Evolutionary conservation across 1,140 invertebrate genomes (phyloP), one percentile per base, ranked within the genome.

Genomic region (Thaumetopoea pityocampa): DNA sequence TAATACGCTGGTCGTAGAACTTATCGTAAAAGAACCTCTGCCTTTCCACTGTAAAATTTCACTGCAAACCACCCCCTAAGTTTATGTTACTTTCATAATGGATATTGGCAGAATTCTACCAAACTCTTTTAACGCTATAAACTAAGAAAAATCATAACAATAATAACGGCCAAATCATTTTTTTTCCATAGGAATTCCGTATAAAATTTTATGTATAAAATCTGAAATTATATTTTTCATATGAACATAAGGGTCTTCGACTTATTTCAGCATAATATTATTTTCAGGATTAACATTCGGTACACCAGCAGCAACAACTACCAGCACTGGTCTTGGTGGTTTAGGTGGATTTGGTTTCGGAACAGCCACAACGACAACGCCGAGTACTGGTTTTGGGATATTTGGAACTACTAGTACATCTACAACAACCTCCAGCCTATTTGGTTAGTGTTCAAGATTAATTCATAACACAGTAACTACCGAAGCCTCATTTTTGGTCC

Each of bases 341-440:
- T 51, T 76, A 0, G 69, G 69, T 4, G 65, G 69, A 4, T 76
- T 77, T 41, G 62, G 67, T 8, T 76, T 78, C 46, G 69, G 63
- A 7, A 26, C 60, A 1, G 40, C 63, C 5, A n/a, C n/a, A n/a
- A 45, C 68, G 4, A 47, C 62, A 4, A 48, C 66, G 2, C 70
- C 68, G 18, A 40, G 32, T 18, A 38, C 59, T 33, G 54, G 57
- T 5, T 55, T 72, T 7, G 60, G 72, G 0, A 30, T 66, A 6
- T 60, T 64, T 20, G 52, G 51, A 4, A 26, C 55, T 0, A 67
- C 51, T 5, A 58, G 38, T 4, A 62, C 66, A n/a, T 41, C 53
- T 1, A 51, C 46, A 1, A 58, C 54, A 5, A 46, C 60, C 12
- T 34, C 30, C 14, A 55, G 61, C 17, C 16, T 58, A 22, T 67